phyloP scores from a whole-genome alignment of 2,113 vertebrate genomes.

The Halichoeres trimaculatus region DNA sequence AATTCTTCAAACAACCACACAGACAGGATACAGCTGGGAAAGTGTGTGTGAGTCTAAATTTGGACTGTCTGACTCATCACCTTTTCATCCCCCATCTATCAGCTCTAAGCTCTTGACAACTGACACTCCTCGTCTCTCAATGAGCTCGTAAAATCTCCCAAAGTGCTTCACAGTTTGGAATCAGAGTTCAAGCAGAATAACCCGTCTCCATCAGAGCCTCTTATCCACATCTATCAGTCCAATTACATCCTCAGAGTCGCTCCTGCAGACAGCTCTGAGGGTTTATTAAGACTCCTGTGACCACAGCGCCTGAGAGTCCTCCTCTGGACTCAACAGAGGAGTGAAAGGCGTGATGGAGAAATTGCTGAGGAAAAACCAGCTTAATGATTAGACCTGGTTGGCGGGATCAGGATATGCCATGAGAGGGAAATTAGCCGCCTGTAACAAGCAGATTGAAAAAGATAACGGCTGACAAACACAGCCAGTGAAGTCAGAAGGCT shows the following conservation, averaged over 20 bases:
- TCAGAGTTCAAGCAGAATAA: conserved; percentile 2
- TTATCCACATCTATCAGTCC: conserved; percentile 9
- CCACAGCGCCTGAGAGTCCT: neutral
- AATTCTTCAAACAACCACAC: too few relatives aligned
- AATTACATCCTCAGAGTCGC: conserved; percentile 4
- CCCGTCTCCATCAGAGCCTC: neutral
- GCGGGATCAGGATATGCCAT: neutral
- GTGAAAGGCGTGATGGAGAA: conserved; percentile 24
- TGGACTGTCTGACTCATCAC: neutral
- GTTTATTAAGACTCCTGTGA: conserved; percentile 12
- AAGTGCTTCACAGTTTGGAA: neutral
- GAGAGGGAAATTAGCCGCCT: conserved; percentile 38
- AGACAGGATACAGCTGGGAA: too few relatives aligned
- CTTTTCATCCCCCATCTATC: conserved; percentile 4
- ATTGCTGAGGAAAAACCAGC: conserved; percentile 21
- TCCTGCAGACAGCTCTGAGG: neutral
- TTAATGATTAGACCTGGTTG: neutral
- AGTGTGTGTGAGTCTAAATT: neutral
- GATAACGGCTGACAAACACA: conserved; percentile 14
- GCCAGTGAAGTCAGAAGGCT: conserved; percentile 1
- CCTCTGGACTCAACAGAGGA: neutral
- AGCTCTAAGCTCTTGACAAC: neutral
- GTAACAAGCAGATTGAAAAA: conserved; percentile 26
- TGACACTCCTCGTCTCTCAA: neutral
- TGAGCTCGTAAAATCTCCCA: neutral